A percentile compares a stretch with the other conserved stretches of the same genome.
Evolutionary conservation across 2,113 vertebrate species (phyloP).

Genomic region (Alligator sinensis): DNA sequence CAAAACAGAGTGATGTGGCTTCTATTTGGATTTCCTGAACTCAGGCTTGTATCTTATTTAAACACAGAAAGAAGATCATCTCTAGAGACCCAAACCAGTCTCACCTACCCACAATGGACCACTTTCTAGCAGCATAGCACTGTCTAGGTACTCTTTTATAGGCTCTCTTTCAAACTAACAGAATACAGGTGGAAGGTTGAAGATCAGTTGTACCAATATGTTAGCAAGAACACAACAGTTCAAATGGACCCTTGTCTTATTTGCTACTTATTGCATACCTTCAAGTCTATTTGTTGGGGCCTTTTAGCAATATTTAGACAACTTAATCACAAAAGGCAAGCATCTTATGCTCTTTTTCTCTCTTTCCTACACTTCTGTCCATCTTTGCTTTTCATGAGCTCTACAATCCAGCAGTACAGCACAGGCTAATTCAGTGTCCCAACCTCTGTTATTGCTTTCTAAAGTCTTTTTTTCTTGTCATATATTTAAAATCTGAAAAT

Average conservation of each 20-base stretch:
- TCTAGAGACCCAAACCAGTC: background rate
- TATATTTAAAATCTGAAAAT: conserved; percentile 39
- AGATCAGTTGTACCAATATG: background rate
- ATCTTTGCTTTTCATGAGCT: conserved; percentile 4
- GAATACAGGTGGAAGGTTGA: background rate
- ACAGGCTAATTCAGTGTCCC: conserved; percentile 27
- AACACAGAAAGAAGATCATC: background rate
- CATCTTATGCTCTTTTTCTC: background rate
- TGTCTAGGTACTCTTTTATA: background rate
- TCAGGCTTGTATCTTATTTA: background rate
- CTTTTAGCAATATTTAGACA: background rate
- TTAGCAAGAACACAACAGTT: background rate
- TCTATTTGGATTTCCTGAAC: background rate
- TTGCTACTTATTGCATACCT: background rate
- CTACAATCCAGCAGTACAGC: background rate
- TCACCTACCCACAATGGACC: background rate
- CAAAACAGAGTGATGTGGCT: background rate
- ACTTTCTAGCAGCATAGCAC: background rate
- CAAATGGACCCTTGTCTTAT: background rate
- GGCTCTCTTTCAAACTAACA: background rate
- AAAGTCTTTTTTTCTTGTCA: conserved; percentile 19
- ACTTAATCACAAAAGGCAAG: conserved; percentile 6
- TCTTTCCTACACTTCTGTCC: background rate
- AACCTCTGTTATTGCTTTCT: conserved; percentile 46
- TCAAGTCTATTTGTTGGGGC: background rate